Conservation (phyloP, 2,113 vertebrate species). For the Anhinga rufa region DNA sequence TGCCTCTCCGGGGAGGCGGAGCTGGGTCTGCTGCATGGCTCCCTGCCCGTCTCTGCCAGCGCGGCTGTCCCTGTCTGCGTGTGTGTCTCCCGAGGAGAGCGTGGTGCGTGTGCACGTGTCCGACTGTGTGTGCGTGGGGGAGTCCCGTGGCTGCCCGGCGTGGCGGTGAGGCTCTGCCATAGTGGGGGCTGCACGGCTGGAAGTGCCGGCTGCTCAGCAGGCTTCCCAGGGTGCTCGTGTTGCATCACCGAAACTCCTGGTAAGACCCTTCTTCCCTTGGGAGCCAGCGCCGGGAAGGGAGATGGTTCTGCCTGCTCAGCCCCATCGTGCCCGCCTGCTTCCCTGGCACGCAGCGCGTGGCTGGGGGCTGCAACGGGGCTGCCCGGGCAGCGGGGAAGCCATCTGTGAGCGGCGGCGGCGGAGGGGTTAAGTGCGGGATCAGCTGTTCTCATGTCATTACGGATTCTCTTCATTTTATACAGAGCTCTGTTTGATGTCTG, state of each 20-base stretch:
- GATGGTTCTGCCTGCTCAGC: not conserved
- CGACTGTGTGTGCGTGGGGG: not conserved
- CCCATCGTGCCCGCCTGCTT: not conserved
- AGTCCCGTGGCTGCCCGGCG: not conserved
- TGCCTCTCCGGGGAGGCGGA: not conserved
- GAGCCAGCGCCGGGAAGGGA: not conserved
- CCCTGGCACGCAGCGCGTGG: not conserved
- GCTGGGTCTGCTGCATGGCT: not conserved
- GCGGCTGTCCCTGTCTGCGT: not conserved
- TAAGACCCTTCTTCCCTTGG: not conserved
- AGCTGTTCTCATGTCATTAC: constrained; percentile 78
- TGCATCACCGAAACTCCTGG: constrained; percentile 17
- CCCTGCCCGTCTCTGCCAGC: not conserved
- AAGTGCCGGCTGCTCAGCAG: not conserved
- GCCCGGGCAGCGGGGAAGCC: not conserved
- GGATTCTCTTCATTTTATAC: constrained; percentile 79
- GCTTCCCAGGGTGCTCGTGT: not conserved
- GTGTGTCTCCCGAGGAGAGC: not conserved
- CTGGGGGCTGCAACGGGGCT: not conserved
- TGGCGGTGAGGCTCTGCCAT: not conserved
- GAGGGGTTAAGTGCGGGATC: constrained; percentile 82
- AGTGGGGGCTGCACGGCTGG: not conserved
- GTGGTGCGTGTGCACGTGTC: not conserved
- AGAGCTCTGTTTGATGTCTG: constrained; percentile 82
- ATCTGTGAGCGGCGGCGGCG: constrained; percentile 22